phyloP scores from a whole-genome alignment of 2,888 invertebrate species.

The Druceiella hillmani region DNA sequence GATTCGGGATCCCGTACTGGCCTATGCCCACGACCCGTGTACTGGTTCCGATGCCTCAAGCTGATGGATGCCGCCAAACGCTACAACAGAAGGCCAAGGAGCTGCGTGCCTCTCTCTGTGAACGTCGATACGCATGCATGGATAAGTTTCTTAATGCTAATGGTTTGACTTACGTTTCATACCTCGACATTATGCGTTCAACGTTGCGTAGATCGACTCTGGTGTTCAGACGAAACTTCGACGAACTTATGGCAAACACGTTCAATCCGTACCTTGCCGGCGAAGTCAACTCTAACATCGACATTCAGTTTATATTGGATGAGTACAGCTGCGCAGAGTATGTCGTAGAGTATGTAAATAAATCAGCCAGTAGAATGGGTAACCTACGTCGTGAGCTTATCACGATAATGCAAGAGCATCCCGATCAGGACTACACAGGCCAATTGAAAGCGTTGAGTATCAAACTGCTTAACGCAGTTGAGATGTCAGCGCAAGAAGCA shows the following conservation, averaged over 20 bases:
- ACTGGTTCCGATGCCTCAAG: conserved; percentile 28
- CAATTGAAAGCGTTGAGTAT: conserved; percentile 27
- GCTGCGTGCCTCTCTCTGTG: conserved; percentile 25
- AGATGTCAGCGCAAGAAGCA: conserved; percentile 34
- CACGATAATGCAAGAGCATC: conserved; percentile 29
- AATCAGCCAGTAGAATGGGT: conserved; percentile 25
- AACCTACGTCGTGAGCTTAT: conserved; percentile 28
- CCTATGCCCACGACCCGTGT: conserved; percentile 28
- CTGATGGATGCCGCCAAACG: conserved; percentile 27
- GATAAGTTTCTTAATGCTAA: conserved; percentile 27
- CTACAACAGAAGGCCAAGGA: conserved; percentile 27
- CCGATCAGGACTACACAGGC: conserved; percentile 29
- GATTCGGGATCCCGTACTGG: conserved; percentile 30
- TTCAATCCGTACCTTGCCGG: conserved; percentile 31
- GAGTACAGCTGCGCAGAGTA: conserved; percentile 28
- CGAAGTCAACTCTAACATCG: conserved; percentile 27
- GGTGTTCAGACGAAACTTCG: conserved; percentile 27
- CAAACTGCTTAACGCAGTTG: conserved; percentile 29
- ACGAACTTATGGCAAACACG: conserved; percentile 30
- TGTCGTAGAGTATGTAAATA: too few relatives aligned
- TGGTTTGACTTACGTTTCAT: conserved; percentile 27
- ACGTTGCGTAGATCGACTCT: conserved; percentile 24
- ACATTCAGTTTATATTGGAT: conserved; percentile 29
- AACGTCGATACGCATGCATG: conserved; percentile 27
- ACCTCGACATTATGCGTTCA: conserved; percentile 28